Base-by-base conservation (phyloP, 1,140 invertebrate genomes). In the Belonocnema kinseyi region DNA sequence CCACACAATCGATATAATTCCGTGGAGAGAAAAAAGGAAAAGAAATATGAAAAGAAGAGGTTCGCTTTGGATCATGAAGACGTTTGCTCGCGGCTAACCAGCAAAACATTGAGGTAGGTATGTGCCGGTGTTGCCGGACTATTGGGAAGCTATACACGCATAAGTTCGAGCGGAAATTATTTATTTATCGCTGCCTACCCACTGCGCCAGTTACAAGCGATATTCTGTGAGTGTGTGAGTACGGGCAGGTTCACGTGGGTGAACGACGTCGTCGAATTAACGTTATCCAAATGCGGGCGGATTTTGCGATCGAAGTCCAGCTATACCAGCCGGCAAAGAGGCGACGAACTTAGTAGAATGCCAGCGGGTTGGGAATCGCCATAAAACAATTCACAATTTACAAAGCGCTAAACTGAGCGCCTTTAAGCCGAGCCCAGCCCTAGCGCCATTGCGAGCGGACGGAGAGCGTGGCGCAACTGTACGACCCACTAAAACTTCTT, bases 401-500 rank as follows among this genome's bases (percentile, higher is more conserved):
- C 73, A 74, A 77, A 78, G 80, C 75, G 78, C 77, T 75, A 77
- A 77, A 72, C 82, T 81, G 46, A 50, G 19, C 70, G 71, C 46
- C 17, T 51, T 50, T 51, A 26, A 52, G 33, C 21, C 12, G 16
- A 51, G n/a, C 46, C 46, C 17, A 19, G n/a, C 50, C n/a, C 50
- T 50, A 26, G 46, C 21, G 50, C 14, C 11, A 46, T 66, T 40
- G 71, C 71, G 17, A 82, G 86, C 79, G 77, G 80, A 80, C 78
- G 80, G 82, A 84, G 77, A 82, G 77, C 78, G 74, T 90, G 86
- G 85, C 85, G 88, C 83, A 91, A 91, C 89, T 89, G 88, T 89
- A 90, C 89, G 89, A 88, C 88, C 88, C 89, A 90, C 89, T 90
- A 90, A 90, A 90, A 90, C 83, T 86, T 82, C 61, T 75, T 73